Evolutionary conservation across 2,888 invertebrate species (phyloP).

Genomic region (Heliconius charithonia): DNA sequence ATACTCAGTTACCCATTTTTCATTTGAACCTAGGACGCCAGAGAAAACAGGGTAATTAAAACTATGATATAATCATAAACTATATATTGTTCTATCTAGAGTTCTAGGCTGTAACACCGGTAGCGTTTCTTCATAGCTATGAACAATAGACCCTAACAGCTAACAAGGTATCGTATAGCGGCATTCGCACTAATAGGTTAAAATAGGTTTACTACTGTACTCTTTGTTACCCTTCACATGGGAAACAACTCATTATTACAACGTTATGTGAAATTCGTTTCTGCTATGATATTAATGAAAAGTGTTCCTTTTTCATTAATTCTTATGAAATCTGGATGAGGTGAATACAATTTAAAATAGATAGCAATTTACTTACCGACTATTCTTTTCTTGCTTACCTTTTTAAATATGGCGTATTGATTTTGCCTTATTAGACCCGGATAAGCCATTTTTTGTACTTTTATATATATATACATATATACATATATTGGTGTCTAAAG

Average conservation of each 20-base stretch:
- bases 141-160: constrained; percentile 28
- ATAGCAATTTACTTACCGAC: too few species aligned
- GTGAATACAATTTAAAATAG: too few species aligned
- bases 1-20: background rate
- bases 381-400: too few species aligned
- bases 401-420: too few species aligned
- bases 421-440: background rate
- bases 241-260: constrained; percentile 1
- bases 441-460: background rate
- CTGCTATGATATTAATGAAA: background rate
- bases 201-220: constrained; percentile 16
- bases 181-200: constrained; percentile 34
- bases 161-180: constrained; percentile 31
- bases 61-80: background rate
- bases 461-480: too few species aligned
- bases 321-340: background rate
- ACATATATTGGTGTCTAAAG: too few species aligned
- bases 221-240: constrained; percentile 16
- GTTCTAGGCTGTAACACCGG: constrained; percentile 13
- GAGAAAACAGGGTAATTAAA: background rate
- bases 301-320: background rate
- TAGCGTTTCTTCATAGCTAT: constrained; percentile 13
- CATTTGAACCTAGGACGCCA: background rate
- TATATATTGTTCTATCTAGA: constrained; percentile 3
- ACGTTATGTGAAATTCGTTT: constrained; percentile 5